phyloP scores from a whole-genome alignment of 2,113 vertebrate genomes.

The Terrapene triunguis region DNA sequence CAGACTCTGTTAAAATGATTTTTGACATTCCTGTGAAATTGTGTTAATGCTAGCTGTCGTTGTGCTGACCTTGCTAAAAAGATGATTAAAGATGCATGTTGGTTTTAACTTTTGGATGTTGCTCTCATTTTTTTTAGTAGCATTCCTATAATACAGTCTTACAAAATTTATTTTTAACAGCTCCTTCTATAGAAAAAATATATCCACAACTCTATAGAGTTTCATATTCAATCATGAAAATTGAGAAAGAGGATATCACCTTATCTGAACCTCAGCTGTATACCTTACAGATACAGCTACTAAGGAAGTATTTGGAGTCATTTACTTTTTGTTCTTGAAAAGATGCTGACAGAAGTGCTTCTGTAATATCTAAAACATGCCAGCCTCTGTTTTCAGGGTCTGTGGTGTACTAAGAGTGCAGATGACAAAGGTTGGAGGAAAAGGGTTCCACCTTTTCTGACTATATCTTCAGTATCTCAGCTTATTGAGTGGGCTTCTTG shows the following conservation, averaged over 20 bases:
- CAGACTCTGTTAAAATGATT: background rate
- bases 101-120: background rate
- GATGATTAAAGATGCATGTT: background rate
- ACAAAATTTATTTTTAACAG: background rate
- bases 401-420: background rate
- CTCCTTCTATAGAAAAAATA: background rate
- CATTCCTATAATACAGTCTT: background rate
- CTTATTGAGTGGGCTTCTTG: background rate
- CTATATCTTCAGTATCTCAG: background rate
- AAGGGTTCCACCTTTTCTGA: background rate
- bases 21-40: slow-evolving; percentile 4
- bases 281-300: background rate
- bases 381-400: background rate
- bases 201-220: rapidly evolving
- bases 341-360: background rate
- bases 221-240: background rate
- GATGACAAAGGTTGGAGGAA: background rate
- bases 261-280: background rate
- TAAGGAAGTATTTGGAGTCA: background rate
- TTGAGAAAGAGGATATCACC: background rate
- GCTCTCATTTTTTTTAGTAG: background rate
- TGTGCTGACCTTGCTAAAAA: background rate
- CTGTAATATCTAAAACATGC: background rate
- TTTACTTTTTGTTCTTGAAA: background rate
- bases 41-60: background rate